A percentile compares a stretch with the other conserved stretches of the same genome.
Conservation (phyloP, 2,113 vertebrate species). For the Todiramphus chloris region DNA sequence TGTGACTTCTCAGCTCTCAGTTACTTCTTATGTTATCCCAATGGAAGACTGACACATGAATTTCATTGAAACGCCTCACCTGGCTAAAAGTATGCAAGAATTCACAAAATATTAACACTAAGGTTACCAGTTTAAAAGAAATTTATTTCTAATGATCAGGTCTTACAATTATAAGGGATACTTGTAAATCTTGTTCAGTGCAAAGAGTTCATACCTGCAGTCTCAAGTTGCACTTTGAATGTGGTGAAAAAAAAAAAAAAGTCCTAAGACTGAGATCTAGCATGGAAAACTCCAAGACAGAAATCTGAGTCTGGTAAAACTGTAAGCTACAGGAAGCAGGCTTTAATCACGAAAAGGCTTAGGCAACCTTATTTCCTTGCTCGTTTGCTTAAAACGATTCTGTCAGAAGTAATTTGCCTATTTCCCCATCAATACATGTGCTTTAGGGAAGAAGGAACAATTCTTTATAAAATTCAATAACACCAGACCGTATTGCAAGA, state of each 20-base stretch:
- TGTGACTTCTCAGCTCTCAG: not conserved
- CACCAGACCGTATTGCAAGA: not conserved
- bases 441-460: not conserved
- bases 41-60: not conserved
- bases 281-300: not conserved
- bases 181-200: not conserved
- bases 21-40: not conserved
- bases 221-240: not conserved
- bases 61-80: not conserved
- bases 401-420: not conserved
- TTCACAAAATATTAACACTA: not conserved
- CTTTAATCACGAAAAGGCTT: conserved; percentile 26
- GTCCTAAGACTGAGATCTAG: not conserved
- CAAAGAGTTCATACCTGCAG: not conserved
- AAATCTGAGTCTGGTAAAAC: conserved; percentile 12
- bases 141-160: not conserved
- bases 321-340: not conserved
- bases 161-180: not conserved
- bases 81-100: not conserved
- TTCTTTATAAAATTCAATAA: not conserved
- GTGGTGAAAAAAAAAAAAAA: not conserved
- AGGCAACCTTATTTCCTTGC: not conserved
- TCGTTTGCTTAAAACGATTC: conserved; percentile 20
- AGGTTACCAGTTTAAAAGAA: not conserved
- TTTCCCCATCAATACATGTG: not conserved